Base-by-base conservation (phyloP, 2,113 vertebrate genomes). In the Eurystomus gularis region DNA sequence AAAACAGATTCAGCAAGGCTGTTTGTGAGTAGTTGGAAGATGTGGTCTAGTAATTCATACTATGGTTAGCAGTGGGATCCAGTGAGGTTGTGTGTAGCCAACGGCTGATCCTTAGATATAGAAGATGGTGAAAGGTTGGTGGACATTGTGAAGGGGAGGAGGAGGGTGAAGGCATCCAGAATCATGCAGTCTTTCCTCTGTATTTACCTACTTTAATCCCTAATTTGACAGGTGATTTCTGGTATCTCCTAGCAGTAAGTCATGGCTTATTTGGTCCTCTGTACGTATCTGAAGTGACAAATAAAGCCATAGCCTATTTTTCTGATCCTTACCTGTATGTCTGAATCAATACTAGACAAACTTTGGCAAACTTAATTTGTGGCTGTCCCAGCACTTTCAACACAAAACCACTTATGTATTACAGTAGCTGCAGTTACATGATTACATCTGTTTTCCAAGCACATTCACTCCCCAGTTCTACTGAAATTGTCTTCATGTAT, bases 71-170 rank as follows among this genome's bases (percentile, higher is more conserved):
- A 65, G 39, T 31, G 37, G 60, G 25, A 17, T 29, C 25, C 29
- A 48, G 21, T 81, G 58, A 86, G 35, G 13, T 65, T 48, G 18
- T 60, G 20, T 33, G 20, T 33, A 73, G 68, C 7, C 25, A 55
- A 0, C 76, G 57, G 6, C 52, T 82, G 66, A 3, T 76, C 33
- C 52, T 82, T 92, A 51, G 31, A 12, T 61, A 0, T 0, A 49
- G 57, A 51, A 28, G 29, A 11, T 39, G 40, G 8, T 68, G 54
- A 79, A 46, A 72, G 7, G 9, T 23, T 86, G 29, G 23, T 69
- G 51, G 20, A 37, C 11, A 2, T 84, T n/a, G 13, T 5, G 21
- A 84, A 75, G 40, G 26, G 25, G 26, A 72, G 17, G 42, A 86
- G 28, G 17, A 61, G 33, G 7, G 7, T 40, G 26, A 61, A 68